Conservation (phyloP, 2,113 vertebrate species). For the Candoia aspera region DNA sequence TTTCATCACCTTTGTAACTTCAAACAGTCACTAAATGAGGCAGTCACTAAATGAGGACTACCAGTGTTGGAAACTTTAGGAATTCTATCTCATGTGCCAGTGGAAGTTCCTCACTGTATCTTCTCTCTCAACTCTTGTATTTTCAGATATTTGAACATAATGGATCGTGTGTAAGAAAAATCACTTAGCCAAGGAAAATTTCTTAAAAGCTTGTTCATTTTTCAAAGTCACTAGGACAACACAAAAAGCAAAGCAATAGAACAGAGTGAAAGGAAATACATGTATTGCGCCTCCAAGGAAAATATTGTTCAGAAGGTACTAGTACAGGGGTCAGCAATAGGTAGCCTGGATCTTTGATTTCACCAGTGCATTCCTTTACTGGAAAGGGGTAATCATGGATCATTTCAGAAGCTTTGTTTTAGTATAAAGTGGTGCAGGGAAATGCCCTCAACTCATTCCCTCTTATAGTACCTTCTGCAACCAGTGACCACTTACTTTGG, state of each 20-base stretch:
- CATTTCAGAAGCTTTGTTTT: background rate
- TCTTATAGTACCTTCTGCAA: background rate
- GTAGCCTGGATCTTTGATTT: background rate
- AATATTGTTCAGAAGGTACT: background rate
- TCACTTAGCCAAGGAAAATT: constrained; percentile 10
- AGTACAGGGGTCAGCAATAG: background rate
- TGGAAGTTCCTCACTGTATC: background rate
- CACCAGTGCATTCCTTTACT: background rate
- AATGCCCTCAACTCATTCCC: background rate
- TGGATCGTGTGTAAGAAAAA: constrained; percentile 11
- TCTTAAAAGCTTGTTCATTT: background rate
- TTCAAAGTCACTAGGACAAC: constrained; percentile 5
- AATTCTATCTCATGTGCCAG: background rate
- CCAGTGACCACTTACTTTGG: background rate
- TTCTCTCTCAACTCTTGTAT: background rate
- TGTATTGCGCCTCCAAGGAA: constrained; percentile 1
- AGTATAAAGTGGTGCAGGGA: background rate
- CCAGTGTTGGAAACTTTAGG: background rate
- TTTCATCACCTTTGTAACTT: no score
- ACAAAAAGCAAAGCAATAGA: background rate
- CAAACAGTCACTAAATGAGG: no score
- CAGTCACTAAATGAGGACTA: no score
- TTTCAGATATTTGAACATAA: constrained; percentile 14
- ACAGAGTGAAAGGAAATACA: background rate
- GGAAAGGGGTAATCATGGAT: background rate